Evolutionary conservation across 2,797 vertebrate species (phyloP).

Genomic region (Gadopsis marmoratus): DNA sequence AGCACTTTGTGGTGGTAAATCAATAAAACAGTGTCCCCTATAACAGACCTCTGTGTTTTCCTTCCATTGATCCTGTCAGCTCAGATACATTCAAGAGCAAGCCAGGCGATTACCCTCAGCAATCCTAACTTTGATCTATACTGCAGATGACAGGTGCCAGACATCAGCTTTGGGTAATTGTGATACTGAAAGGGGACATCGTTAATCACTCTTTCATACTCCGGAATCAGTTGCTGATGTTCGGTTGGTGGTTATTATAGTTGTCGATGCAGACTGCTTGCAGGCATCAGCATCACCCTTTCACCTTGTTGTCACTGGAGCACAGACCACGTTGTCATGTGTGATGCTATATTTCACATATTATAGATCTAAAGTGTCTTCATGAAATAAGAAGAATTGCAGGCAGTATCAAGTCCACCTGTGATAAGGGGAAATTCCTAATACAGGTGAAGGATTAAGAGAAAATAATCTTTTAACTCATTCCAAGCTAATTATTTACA

Average conservation of each 20-base stretch:
- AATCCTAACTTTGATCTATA: slow-evolving; percentile 77
- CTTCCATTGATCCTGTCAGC: slow-evolving; percentile 82
- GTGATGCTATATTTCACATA: slow-evolving; percentile 16
- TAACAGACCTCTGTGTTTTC: slow-evolving; percentile 85
- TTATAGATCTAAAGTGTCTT: slow-evolving; percentile 14
- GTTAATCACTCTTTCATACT: slow-evolving; percentile 67
- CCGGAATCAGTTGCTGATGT: slow-evolving; percentile 47
- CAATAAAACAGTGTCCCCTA: slow-evolving; percentile 83
- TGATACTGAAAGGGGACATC: slow-evolving; percentile 67
- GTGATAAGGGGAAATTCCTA: slow-evolving; percentile 18
- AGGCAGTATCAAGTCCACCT: slow-evolving; percentile 3
- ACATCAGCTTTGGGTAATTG: slow-evolving; percentile 81
- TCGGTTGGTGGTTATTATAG: slow-evolving; percentile 36
- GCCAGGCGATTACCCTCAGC: slow-evolving; percentile 78
- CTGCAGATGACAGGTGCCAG: slow-evolving; percentile 80
- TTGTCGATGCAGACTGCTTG: slow-evolving; percentile 14
- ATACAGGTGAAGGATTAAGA: slow-evolving; percentile 31
- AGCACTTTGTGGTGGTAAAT: slow-evolving; percentile 79
- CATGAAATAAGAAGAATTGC: slow-evolving; percentile 6
- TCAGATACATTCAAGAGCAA: slow-evolving; percentile 78
- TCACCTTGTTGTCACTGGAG: slow-evolving; percentile 31
- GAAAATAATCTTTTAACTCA: slow-evolving; percentile 33
- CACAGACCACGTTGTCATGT: neutral
- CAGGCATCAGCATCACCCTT: slow-evolving; percentile 27
- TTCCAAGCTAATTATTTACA: slow-evolving; percentile 47